These are phyloP conservation scores for Seriola dumerili DNA, from an alignment of 2,113 vertebrate genomes.

Conservation along the genomic window DNA sequence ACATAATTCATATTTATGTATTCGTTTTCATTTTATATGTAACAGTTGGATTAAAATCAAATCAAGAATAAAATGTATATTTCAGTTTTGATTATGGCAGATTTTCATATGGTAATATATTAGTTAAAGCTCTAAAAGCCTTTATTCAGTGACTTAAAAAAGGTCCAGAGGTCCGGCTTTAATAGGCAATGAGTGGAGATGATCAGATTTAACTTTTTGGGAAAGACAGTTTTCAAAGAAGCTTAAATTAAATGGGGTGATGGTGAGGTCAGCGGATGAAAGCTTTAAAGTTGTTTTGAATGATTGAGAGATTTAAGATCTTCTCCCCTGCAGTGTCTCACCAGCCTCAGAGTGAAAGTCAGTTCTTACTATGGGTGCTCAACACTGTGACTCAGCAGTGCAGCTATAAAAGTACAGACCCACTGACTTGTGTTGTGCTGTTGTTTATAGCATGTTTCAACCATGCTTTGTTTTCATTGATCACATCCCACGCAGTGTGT, in stretches of 20 bases:
- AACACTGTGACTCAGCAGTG: slow-evolving; percentile 59
- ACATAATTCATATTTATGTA: background rate
- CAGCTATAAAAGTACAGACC: slow-evolving; percentile 53
- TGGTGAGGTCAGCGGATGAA: slow-evolving; percentile 32
- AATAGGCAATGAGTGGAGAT: slow-evolving; percentile 28
- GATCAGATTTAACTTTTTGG: slow-evolving; percentile 55
- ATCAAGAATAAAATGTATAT: background rate
- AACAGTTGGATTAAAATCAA: background rate
- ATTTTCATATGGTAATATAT: background rate
- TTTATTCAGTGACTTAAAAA: slow-evolving; percentile 7
- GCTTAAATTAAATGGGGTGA: slow-evolving; percentile 41
- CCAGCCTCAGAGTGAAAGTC: slow-evolving; percentile 38
- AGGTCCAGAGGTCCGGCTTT: slow-evolving; percentile 17
- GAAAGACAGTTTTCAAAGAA: slow-evolving; percentile 25
- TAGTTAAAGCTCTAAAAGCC: background rate
- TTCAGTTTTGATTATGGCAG: background rate
- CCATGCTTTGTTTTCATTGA: slow-evolving; percentile 74
- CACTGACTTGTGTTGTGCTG: slow-evolving; percentile 57
- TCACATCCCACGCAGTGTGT: slow-evolving; percentile 65
- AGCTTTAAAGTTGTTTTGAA: slow-evolving; percentile 51
- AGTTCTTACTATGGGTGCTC: slow-evolving; percentile 30
- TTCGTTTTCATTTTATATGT: background rate
- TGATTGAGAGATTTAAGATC: slow-evolving; percentile 56
- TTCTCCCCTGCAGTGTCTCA: slow-evolving; percentile 19
- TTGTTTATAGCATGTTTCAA: slow-evolving; percentile 57